Evolutionary conservation across 2,888 invertebrate species (phyloP), one percentile per base, ranked within the genome.

Genomic region (Pinctada fucata): DNA sequence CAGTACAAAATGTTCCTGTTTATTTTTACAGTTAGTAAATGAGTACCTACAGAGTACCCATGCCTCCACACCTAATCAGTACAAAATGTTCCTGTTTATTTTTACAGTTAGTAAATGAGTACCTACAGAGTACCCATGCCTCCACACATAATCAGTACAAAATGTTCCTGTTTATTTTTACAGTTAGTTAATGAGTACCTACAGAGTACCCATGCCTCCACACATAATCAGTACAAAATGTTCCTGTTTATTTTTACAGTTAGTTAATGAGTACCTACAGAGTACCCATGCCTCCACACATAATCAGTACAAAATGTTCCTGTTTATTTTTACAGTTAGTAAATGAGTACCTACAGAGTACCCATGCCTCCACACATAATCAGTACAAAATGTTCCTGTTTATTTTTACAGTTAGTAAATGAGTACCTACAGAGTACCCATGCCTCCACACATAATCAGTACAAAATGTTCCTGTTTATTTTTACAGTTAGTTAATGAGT

Each of bases 391-490:
- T 31, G 31, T 31, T 31, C 0, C 31, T 31, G 31, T 31, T 31
- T 31, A 31, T 1, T 31, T 31, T 31, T 31, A 31, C 31, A 31
- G 31, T 31, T 31, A 31, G 31, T 31, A 31, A 31, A 31, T 31
- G 31, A 31, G 31, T 31, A 31, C 31, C 31, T 31, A 31, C 31
- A 87, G 72, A 90, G 89, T 76, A 94, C 93, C 5, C 94, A 94
- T 84, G 94, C 92, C 10, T 58, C 88, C 2, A 94, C 93, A 49
- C 94, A 94, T 87, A 91, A 88, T 79, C 87, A 88, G 75, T 94
- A 93, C 87, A 31, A 31, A 31, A 31, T 31, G 31, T 1, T 31
- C 31, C 31, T 31, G 31, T 31, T 31, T 31, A 31, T 1, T 31
- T 31, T 31, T 31, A 31, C 31, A 31, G 31, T 31, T 31, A 31